These are phyloP conservation scores for Drosophila meridionalis DNA, from an alignment of 2,888 invertebrate genomes.

Conservation along the genomic window DNA sequence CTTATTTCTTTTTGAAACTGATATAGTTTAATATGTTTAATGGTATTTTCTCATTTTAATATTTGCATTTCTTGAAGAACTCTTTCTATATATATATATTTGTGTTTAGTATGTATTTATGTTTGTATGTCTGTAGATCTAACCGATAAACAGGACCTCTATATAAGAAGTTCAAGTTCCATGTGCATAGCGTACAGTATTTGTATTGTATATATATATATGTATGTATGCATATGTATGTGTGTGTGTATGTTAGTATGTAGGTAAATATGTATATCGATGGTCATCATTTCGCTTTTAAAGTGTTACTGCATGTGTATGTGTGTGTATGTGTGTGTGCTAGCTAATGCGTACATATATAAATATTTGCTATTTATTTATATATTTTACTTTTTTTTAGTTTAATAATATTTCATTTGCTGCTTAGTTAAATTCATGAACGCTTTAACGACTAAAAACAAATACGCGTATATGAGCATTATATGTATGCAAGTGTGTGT, in stretches of 20 bases:
- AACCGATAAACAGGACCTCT: slow-evolving; percentile 20
- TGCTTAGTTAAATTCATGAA: slow-evolving; percentile 61
- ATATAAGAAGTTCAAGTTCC: slow-evolving; percentile 22
- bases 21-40: slow-evolving; percentile 73
- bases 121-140: slow-evolving; percentile 20
- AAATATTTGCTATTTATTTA: slow-evolving; percentile 40
- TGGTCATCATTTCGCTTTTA: slow-evolving; percentile 77
- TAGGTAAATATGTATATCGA: slow-evolving; percentile 75
- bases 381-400: slow-evolving; percentile 31
- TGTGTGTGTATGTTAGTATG: slow-evolving; percentile 46
- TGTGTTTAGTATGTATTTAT: slow-evolving; percentile 44
- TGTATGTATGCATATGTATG: slow-evolving; percentile 28
- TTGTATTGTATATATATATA: slow-evolving; percentile 17
- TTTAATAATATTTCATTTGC: slow-evolving; percentile 46
- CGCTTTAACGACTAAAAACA: slow-evolving; percentile 68
- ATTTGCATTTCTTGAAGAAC: slow-evolving; percentile 59
- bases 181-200: slow-evolving; percentile 29
- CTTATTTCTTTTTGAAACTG: slow-evolving; percentile 71
- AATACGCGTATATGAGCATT: slow-evolving; percentile 75
- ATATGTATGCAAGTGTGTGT: slow-evolving; percentile 52
- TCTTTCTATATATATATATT: slow-evolving; percentile 40
- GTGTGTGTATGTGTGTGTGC: slow-evolving; percentile 33
- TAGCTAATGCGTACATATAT: slow-evolving; percentile 59
- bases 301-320: slow-evolving; percentile 57
- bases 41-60: slow-evolving; percentile 33